Conservation (phyloP, 35 echinoderm and acorn worm genomes). For the Holothuria glaberrima region DNA sequence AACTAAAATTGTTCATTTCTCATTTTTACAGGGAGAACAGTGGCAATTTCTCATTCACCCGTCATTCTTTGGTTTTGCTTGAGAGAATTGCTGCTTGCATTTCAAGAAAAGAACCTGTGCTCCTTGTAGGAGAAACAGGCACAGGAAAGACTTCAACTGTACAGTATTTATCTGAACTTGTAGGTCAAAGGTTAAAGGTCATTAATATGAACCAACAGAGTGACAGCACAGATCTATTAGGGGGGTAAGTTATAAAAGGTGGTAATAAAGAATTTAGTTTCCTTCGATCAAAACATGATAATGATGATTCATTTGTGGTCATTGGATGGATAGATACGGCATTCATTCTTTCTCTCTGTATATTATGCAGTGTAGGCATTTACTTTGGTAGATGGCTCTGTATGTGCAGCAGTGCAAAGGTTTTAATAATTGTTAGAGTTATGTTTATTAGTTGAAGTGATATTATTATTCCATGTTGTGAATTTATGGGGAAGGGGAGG, state of each 20-base stretch:
- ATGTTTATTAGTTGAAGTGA: no score
- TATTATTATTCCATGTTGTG: no score
- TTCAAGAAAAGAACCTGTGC: slow-evolving; percentile 79
- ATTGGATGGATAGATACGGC: no score
- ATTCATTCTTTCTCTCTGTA: no score
- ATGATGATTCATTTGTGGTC: no score
- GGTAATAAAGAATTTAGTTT: no score
- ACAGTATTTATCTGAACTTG: slow-evolving; percentile 80
- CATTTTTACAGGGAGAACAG: slow-evolving; percentile 10
- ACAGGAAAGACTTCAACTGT: slow-evolving; percentile 93
- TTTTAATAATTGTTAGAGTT: no score
- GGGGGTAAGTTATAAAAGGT: slow-evolving; percentile 70
- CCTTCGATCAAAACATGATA: no score
- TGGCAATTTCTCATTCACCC: slow-evolving; percentile 79
- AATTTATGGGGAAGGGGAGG: no score
- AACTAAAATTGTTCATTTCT: background rate
- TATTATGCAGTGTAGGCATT: no score
- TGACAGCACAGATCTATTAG: slow-evolving; percentile 93
- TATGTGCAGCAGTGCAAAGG: no score
- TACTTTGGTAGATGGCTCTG: no score
- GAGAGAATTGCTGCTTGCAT: slow-evolving; percentile 86
- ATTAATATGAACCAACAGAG: slow-evolving; percentile 99
- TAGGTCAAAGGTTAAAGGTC: slow-evolving; percentile 98
- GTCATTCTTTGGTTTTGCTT: slow-evolving; percentile 70
- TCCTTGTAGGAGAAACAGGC: slow-evolving; percentile 91